phyloP scores from a whole-genome alignment of 2,113 vertebrate genomes.

The Polypterus bichir region DNA sequence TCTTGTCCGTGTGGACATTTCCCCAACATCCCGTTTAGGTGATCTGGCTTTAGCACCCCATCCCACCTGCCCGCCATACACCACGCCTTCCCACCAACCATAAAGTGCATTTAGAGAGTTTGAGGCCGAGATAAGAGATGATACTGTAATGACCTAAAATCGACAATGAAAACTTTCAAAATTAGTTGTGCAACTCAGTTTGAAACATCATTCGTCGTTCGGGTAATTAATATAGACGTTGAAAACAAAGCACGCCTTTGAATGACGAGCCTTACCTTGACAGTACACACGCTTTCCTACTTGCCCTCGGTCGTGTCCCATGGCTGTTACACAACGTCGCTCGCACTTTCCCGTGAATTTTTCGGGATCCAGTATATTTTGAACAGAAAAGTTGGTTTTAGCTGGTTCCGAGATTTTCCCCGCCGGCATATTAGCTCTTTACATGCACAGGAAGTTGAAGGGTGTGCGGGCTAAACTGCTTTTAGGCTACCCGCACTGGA shows the following conservation, averaged over 20 bases:
- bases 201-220: not conserved
- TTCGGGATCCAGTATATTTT: slow-evolving; percentile 43
- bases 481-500: no score
- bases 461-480: not conserved
- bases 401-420: slow-evolving; percentile 17
- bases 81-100: no score
- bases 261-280: not conserved
- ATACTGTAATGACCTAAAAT: no score
- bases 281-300: slow-evolving; percentile 6
- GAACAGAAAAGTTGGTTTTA: slow-evolving; percentile 40
- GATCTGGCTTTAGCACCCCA: no score
- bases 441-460: slow-evolving; percentile 1
- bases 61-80: no score
- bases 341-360: slow-evolving; percentile 34
- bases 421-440: slow-evolving; percentile 23
- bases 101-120: no score
- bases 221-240: not conserved
- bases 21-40: no score
- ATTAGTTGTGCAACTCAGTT: not conserved
- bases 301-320: not conserved
- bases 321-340: not conserved
- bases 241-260: not conserved
- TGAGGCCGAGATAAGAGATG: no score
- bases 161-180: no score
- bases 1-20: no score